Base-by-base conservation (phyloP, 2,797 vertebrate species). In the Eulemur coronatus region DNA sequence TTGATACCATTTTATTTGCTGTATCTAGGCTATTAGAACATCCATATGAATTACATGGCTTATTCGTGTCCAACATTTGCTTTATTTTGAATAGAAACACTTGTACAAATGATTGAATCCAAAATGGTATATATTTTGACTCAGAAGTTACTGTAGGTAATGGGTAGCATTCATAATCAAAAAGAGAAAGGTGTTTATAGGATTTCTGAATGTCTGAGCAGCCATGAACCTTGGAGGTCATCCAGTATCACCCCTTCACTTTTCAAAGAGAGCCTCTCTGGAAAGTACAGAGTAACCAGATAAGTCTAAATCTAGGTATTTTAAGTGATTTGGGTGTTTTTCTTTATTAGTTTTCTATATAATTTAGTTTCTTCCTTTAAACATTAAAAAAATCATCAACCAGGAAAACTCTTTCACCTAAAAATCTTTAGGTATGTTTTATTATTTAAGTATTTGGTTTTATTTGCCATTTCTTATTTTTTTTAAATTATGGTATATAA, bases 51-150 rank as follows among this genome's bases (percentile, higher is more conserved):
- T 76, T 91, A 89, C 18, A 43, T 76, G 91, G 72, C 26, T 87
- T 93, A 86, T 70, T 97, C 50, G 75, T 95, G 96, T 96, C 72
- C 61, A 82, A 46, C 8, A 3, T 75, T 84, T 65, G 73, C 38
- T 9, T 9, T 65, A 35, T 98, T 95, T 85, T 97, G 84, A 95
- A 38, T 84, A 61, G 97, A 79, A 59, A 52, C 59, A 87, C 35
- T 33, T 70, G 88, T 75, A 93, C 75, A 95, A 87, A 96, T 97
- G 52, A 93, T 85, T 78, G 80, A 89, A 72, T 81, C 24, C 22
- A 50, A 86, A 65, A 20, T 75, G 24, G 67, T 38, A 91, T 97
- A 81, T 88, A 65, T 76, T 95, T 92, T 92, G 96, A 96, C 90
- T 94, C 55, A 52, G 24, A 94, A 97, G 84, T 90, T 82, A 82